These are phyloP conservation scores for Thumatha senex DNA, from an alignment of 2,888 invertebrate genomes.

Conservation along the genomic window DNA sequence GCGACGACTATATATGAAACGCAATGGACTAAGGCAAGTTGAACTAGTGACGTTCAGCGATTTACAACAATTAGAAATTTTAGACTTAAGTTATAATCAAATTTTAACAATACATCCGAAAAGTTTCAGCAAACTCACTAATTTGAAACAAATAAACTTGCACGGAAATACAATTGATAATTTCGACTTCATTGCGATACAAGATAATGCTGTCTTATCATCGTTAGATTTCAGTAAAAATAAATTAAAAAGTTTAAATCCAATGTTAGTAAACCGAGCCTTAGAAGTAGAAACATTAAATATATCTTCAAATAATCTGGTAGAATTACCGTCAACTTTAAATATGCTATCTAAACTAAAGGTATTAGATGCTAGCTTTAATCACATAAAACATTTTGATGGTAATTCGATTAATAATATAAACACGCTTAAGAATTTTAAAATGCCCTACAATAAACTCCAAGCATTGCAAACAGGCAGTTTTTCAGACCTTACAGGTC, in stretches of 20 bases:
- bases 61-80: constrained; percentile 86
- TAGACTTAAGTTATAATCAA: constrained; percentile 90
- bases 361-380: constrained; percentile 90
- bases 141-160: constrained; percentile 88
- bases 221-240: constrained; percentile 90
- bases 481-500: constrained; percentile 87
- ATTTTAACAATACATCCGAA: constrained; percentile 86
- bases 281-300: constrained; percentile 89
- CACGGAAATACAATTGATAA: constrained; percentile 90
- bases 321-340: constrained; percentile 88
- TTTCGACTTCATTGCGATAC: constrained; percentile 87
- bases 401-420: constrained; percentile 88
- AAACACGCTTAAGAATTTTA: constrained; percentile 87
- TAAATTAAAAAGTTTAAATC: constrained; percentile 86
- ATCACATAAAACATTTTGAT: constrained; percentile 88
- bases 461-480: constrained; percentile 87
- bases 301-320: constrained; percentile 90
- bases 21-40: constrained; percentile 88
- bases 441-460: constrained; percentile 89
- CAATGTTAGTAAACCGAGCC: constrained; percentile 84
- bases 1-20: constrained; percentile 87
- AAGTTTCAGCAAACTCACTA: constrained; percentile 84
- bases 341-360: constrained; percentile 87
- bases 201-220: constrained; percentile 85
- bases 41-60: constrained; percentile 89